Base-by-base conservation (phyloP, 2,797 vertebrate genomes). In the Enteromius afrohamiltoni region DNA sequence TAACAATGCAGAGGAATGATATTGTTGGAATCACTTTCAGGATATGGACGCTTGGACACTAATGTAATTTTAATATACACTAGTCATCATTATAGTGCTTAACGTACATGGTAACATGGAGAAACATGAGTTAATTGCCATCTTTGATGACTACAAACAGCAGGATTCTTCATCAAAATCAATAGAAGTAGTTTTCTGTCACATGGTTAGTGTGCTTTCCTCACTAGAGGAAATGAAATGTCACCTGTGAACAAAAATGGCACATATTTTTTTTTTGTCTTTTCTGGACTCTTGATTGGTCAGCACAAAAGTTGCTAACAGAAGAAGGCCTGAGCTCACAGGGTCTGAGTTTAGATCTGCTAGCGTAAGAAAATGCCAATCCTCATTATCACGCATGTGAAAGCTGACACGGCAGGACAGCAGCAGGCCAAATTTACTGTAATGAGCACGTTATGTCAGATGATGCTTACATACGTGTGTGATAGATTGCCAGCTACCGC, bases 231-330 rank as follows among this genome's bases (percentile, higher is more conserved):
- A 53, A 14, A 40, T 34, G 3, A 65, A 42, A 31, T 83, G 68
- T 60, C 68, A 80, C 17, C 17, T 60, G 26, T 60, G 62, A 82
- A 68, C 47, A 77, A 69, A 76, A 83, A 68, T 77, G 73, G n/a
- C 81, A 34, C 73, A 58, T 76, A 77, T 76, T 53, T 42, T 76
- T 53, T 42, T 53, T 58, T 0, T 26, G 29, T 82, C 62, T 83
- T 65, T 62, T 68, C 55, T 68, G 85, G 55, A 82, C 85, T 69
- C 58, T 83, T 51, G 78, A 70, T 83, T 83, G 71, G 83, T 88
- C 88, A 87, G 88, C 83, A 76, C 77, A 86, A 87, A 89, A 85
- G 73, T 81, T 89, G 86, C 88, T 75, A 83, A 83, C 86, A 85
- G 84, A 85, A 77, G 29, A 70, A 31, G 81, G 85, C 51, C 71